phyloP scores from a whole-genome alignment of 53 echinoderm and acorn worm species.

The Pentamera pediparva region DNA sequence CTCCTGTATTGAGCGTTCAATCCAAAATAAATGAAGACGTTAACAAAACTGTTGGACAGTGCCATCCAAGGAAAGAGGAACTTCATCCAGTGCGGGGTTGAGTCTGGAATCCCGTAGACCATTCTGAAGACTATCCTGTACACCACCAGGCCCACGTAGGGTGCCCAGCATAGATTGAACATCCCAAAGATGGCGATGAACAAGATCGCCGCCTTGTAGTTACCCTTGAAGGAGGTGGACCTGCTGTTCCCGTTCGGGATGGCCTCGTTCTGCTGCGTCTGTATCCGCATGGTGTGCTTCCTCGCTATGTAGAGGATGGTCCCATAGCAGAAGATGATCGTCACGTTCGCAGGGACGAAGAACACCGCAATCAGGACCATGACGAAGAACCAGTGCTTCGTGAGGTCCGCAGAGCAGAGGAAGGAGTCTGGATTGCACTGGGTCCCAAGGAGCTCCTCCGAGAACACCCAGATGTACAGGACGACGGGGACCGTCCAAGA shows the following conservation, averaged over 20 bases:
- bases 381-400: background rate
- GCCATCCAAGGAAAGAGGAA: slow-evolving; percentile 40
- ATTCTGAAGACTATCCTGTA: background rate
- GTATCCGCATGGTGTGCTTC: slow-evolving; percentile 11
- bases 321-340: slow-evolving; percentile 19
- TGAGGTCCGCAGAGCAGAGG: slow-evolving; percentile 24
- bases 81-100: slow-evolving; percentile 1
- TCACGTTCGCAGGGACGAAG: slow-evolving; percentile 17
- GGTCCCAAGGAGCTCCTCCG: slow-evolving; percentile 9
- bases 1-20: slow-evolving; percentile 11
- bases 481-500: background rate
- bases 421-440: slow-evolving; percentile 34
- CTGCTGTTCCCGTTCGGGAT: background rate
- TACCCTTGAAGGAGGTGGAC: background rate
- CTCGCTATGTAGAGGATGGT: slow-evolving; percentile 2
- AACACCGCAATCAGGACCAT: background rate
- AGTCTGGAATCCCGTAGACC: background rate
- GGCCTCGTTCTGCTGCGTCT: background rate
- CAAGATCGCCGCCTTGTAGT: slow-evolving; percentile 26
- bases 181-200: slow-evolving; percentile 19
- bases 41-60: slow-evolving; percentile 38
- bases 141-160: slow-evolving; percentile 18
- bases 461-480: slow-evolving; percentile 18
- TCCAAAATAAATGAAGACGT: slow-evolving; percentile 19
- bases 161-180: slow-evolving; percentile 42